phyloP scores from a whole-genome alignment of 2,888 invertebrate species.

The Dryococelus australis region DNA sequence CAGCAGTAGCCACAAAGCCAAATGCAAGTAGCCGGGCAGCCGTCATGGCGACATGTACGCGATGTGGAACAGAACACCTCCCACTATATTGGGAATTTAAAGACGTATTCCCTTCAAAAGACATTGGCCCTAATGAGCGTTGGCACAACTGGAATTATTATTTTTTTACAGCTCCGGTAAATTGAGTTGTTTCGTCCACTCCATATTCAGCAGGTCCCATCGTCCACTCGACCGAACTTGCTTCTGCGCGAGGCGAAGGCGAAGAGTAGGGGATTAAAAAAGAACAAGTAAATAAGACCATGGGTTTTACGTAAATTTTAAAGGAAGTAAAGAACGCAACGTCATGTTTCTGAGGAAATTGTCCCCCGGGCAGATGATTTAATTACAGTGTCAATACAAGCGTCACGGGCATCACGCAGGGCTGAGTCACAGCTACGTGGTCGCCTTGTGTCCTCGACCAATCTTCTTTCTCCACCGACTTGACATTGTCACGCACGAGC shows the following conservation, averaged over 20 bases:
- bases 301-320: background rate
- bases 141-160: no score
- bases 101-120: no score
- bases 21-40: no score
- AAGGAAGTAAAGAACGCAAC: background rate
- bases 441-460: background rate
- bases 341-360: background rate
- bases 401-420: background rate
- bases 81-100: no score
- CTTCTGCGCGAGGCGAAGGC: background rate
- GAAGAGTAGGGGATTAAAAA: background rate
- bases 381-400: background rate
- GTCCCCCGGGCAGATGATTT: background rate
- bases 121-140: no score
- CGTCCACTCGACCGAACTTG: background rate
- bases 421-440: no score
- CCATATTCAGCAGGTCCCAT: background rate
- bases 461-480: background rate
- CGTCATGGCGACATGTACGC: no score
- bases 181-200: background rate
- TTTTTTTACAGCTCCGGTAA: no score
- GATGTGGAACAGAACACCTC: no score
- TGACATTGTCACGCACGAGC: constrained; percentile 8
- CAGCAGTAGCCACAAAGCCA: no score
- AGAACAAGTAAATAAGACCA: background rate